phyloP scores from a whole-genome alignment of 1,140 invertebrate genomes.

The Hycleus phaleratus region DNA sequence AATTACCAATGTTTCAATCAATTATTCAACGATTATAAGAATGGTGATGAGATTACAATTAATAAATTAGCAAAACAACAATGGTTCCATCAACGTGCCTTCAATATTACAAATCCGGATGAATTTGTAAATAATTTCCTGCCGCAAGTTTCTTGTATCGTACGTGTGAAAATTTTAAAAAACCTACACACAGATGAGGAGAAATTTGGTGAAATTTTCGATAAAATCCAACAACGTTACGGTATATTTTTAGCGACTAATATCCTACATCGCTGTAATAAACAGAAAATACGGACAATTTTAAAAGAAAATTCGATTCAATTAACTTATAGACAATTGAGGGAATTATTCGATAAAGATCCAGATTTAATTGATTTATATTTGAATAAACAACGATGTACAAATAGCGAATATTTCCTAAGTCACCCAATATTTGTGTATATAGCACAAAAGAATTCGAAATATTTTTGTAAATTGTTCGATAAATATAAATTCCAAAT shows the following conservation, averaged over 20 bases:
- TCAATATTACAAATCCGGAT: neutral
- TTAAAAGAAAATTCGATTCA: neutral
- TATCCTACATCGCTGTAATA: neutral
- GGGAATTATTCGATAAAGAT: slow-evolving; percentile 3
- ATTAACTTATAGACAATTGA: neutral
- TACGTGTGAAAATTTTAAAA: slow-evolving; percentile 1
- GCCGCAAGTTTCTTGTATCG: neutral
- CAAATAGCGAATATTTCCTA: neutral
- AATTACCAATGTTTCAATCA: neutral
- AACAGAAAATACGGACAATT: neutral
- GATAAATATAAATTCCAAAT: slow-evolving; percentile 1
- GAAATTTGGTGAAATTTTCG: slow-evolving; percentile 4
- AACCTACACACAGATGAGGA: neutral
- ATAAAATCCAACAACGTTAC: neutral
- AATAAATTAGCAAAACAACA: slow-evolving; percentile 1
- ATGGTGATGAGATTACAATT: slow-evolving; percentile 2
- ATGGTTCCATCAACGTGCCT: neutral
- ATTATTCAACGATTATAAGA: neutral
- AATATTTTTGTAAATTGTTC: slow-evolving; percentile 1
- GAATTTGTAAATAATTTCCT: neutral
- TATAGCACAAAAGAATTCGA: slow-evolving; percentile 3
- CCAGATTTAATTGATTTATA: neutral
- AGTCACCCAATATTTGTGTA: neutral
- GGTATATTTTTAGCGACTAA: neutral
- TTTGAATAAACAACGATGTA: neutral